Evolutionary conservation across 2,797 vertebrate species (phyloP), one percentile per base, ranked within the genome.

Genomic region (Brachyalestes nurse): DNA sequence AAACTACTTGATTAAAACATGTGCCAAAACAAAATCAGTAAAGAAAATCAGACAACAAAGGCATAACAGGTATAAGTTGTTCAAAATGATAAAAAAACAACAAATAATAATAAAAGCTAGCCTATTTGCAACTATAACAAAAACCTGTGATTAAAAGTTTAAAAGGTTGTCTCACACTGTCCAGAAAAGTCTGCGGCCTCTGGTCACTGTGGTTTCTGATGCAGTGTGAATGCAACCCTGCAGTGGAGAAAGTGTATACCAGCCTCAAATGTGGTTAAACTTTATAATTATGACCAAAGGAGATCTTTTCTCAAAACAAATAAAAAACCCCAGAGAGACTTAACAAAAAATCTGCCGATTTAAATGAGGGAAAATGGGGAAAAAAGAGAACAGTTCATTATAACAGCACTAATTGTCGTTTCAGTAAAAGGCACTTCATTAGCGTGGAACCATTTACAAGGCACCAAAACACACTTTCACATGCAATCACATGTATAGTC

Each of bases 241-340:
- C 64, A 58, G 61, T 28, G 51, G 38, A 42, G 62, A 80, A 70
- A 55, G 57, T 72, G 58, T 75, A 83, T 60, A 75, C 66, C 80
- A 89, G 88, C 86, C 89, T 91, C 87, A 85, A 76, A 84, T 92
- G 91, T 91, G 90, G 90, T 87, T 83, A 81, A 81, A 78, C 82
- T 79, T 86, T 92, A 90, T 90, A 93, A 93, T 93, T 93, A 94
- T 86, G 91, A 77, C 85, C 80, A 87, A 85, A 85, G 76, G 85
- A 89, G 87, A 91, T 88, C 84, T 91, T 91, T 92, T 90, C 88
- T 89, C 85, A 90, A 90, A 90, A 87, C 88, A 90, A 92, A 90
- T 89, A 92, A 94, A 93, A 65, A 65, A 40, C 28, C 28, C 90
- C 83, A 88, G 91, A 90, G 81, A 89, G 86, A 88, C 72, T 82